phyloP scores from a whole-genome alignment of 2,113 vertebrate species.

The Charadrius vociferus region DNA sequence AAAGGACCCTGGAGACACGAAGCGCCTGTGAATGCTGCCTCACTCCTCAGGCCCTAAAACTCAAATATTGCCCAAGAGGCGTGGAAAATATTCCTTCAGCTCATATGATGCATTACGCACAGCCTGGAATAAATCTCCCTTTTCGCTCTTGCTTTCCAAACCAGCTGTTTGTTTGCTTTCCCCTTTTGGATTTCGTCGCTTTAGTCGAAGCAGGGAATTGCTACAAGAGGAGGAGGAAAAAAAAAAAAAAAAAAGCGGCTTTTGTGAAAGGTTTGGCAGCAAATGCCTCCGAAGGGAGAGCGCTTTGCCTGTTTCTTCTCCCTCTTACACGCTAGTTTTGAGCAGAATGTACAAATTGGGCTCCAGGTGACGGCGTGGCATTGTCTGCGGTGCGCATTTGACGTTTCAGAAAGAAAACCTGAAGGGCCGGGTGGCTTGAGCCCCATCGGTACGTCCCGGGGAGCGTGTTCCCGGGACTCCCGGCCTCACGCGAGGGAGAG shows the following conservation, averaged over 20 bases:
- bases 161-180: slow-evolving; percentile 53
- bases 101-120: neutral
- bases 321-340: neutral
- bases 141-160: slow-evolving; percentile 30
- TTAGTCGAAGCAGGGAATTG: neutral
- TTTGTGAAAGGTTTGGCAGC: slow-evolving; percentile 46
- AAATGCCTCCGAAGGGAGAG: neutral
- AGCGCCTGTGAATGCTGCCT: neutral
- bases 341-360: neutral
- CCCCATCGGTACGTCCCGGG: neutral
- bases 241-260: neutral
- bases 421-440: neutral
- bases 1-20: neutral
- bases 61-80: neutral
- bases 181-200: slow-evolving; percentile 2
- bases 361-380: accelerated
- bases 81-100: slow-evolving; percentile 4
- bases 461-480: neutral
- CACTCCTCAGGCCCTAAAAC: neutral
- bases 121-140: slow-evolving; percentile 20
- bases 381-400: accelerated
- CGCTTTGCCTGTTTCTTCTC: neutral
- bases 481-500: neutral
- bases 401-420: neutral
- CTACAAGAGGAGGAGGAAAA: neutral